Evolutionary conservation across 2,888 invertebrate species (phyloP), one percentile per base, ranked within the genome.

Genomic region (Ypsolopha scabrella): DNA sequence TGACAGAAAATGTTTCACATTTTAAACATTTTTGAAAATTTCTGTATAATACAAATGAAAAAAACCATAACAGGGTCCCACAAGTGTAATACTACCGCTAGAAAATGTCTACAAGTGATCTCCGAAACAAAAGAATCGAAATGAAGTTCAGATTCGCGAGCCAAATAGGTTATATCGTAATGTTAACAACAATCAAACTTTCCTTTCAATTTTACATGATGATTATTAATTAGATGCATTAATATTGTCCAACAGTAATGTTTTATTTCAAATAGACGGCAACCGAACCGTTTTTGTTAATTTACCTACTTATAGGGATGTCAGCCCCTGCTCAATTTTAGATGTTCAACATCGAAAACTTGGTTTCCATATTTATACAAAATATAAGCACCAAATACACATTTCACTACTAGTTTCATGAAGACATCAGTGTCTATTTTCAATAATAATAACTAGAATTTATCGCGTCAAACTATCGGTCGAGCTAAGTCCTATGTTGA

Each of bases 51-150:
- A 24, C 2, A 24, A 24, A 24, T 24, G 24, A 24, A 24, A 45
- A 45, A 62, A 65, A 61, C 61, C 57, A 59, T 62, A 57, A 56
- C 55, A 58, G 56, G 51, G 46, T 52, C 50, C 56, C 60, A 62
- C 60, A 64, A 65, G 65, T 58, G 55, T 61, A 62, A 61, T 62
- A 55, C 55, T 52, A 64, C 52, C 56, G 58, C 59, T 68, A 64
- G 51, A 65, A 60, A 57, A 53, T 49, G 57, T 58, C 60, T 64
- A 64, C 58, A 59, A 60, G 58, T 58, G 53, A 57, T 54, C 56
- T 61, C 81, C 82, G 78, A 74, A 82, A 83, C 80, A 83, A 81
- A 81, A 85, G 73, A 86, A 83, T 68, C 72, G 50, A 85, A 81
- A 81, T 78, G 70, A 83, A 85, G 85, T 86, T 86, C 71, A 68